These are phyloP conservation scores for Astreopora myriophthalma DNA, from an alignment of 64 coral and sea anemone species.

Conservation along the genomic window DNA sequence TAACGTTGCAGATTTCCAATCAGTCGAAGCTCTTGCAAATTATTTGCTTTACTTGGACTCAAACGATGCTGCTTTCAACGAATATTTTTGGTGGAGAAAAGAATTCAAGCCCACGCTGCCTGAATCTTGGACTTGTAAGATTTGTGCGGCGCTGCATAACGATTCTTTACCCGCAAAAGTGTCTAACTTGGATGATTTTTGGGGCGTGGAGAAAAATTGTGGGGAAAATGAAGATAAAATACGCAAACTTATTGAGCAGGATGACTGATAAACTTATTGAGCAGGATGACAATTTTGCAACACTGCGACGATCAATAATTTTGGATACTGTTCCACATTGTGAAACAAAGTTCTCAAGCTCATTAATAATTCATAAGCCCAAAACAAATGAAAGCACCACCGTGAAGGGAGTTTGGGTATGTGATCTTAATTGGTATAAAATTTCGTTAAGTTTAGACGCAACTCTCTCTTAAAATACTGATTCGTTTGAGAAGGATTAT, in stretches of 20 bases:
- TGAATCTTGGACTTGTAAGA: constrained; percentile 57
- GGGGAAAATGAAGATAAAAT: constrained; percentile 31
- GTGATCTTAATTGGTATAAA: no score
- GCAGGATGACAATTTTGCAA: no score
- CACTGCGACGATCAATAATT: no score
- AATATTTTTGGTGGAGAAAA: constrained; percentile 74
- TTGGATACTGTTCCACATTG: no score
- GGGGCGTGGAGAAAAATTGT: constrained; percentile 35
- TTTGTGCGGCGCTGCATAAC: constrained; percentile 66
- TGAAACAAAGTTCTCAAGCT: no score
- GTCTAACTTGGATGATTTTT: constrained; percentile 52
- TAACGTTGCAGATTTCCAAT: constrained; percentile 55
- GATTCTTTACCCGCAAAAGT: constrained; percentile 31
- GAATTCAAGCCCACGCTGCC: constrained; percentile 13
- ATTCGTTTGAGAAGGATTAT: no score
- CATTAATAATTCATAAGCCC: no score
- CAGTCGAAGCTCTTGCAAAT: constrained; percentile 36
- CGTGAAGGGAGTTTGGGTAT: no score
- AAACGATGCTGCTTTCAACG: constrained; percentile 70
- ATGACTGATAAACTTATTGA: no score
- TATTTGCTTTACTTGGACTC: constrained; percentile 58
- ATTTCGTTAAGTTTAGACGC: no score
- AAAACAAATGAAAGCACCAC: no score
- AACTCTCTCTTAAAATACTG: no score
- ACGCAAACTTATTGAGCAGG: neutral